Percentiles rank a stretch among this genome's conserved stretches.
phyloP scores from a whole-genome alignment of 2,113 vertebrate genomes.

The Puntigrus tetrazona region DNA sequence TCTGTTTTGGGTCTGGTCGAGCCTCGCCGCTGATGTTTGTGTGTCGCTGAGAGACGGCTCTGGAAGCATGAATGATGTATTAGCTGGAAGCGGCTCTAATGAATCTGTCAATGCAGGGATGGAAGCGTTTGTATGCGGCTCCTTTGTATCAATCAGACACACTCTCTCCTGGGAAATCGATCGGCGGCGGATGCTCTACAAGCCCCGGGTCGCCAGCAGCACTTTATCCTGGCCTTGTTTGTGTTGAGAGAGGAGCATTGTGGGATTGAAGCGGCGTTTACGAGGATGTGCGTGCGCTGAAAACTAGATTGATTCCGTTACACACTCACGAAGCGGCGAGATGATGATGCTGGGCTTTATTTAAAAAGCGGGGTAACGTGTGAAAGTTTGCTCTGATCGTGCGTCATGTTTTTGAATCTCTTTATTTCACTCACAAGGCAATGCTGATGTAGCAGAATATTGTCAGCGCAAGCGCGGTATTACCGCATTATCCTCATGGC shows the following conservation, averaged over 20 bases:
- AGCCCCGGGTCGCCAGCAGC: not conserved
- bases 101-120: constrained; percentile 47
- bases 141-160: constrained; percentile 50
- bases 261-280: not conserved
- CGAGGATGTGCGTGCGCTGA: not conserved
- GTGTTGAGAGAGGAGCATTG: not conserved
- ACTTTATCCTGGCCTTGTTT: not conserved
- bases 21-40: too few relatives aligned
- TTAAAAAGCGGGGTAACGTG: not conserved
- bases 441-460: not conserved
- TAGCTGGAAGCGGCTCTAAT: constrained; percentile 39
- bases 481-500: too few relatives aligned
- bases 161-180: constrained; percentile 38
- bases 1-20: too few relatives aligned
- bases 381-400: not conserved
- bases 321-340: not conserved
- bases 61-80: constrained; percentile 23
- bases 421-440: not conserved
- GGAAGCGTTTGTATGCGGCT: constrained; percentile 44
- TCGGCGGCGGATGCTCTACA: constrained; percentile 40
- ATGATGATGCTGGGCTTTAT: not conserved
- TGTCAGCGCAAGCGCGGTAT: not conserved
- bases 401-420: not conserved
- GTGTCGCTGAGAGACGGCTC: constrained; percentile 3
- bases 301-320: not conserved